Percentiles rank a stretch among this genome's conserved stretches.
phyloP scores from a whole-genome alignment of 2,888 invertebrate genomes.

The Drosophila acutilabella region DNA sequence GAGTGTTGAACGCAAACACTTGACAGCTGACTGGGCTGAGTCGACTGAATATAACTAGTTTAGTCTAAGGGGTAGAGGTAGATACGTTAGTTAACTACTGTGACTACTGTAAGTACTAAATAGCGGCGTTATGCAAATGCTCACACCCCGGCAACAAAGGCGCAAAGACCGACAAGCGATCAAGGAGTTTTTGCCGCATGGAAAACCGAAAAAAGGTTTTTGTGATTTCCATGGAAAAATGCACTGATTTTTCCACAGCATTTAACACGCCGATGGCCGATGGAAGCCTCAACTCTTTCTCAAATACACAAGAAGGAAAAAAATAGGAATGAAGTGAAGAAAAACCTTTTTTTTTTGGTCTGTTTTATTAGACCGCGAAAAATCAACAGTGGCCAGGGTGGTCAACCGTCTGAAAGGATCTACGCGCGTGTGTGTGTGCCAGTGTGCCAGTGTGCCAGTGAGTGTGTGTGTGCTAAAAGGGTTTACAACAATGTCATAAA shows the following conservation, averaged over 20 bases:
- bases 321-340: background rate
- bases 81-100: background rate
- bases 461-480: constrained; percentile 64
- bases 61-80: background rate
- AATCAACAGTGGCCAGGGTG: constrained; percentile 77
- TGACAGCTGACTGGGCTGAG: constrained; percentile 22
- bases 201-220: constrained; percentile 45
- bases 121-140: constrained; percentile 69
- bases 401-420: constrained; percentile 38
- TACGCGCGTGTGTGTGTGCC: constrained; percentile 8
- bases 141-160: constrained; percentile 58
- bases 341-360: constrained; percentile 39
- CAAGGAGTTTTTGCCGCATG: constrained; percentile 25
- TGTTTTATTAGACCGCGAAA: constrained; percentile 78
- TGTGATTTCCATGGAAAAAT: constrained; percentile 71
- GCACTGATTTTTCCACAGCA: constrained; percentile 59
- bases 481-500: constrained; percentile 76
- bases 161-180: background rate
- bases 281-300: constrained; percentile 63
- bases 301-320: constrained; percentile 5
- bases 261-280: constrained; percentile 44
- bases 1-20: constrained; percentile 10
- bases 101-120: constrained; percentile 5
- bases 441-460: constrained; percentile 32
- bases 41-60: background rate